These are phyloP conservation scores for Leucophenga varia DNA, from an alignment of 1,140 invertebrate species.

Conservation along the genomic window DNA sequence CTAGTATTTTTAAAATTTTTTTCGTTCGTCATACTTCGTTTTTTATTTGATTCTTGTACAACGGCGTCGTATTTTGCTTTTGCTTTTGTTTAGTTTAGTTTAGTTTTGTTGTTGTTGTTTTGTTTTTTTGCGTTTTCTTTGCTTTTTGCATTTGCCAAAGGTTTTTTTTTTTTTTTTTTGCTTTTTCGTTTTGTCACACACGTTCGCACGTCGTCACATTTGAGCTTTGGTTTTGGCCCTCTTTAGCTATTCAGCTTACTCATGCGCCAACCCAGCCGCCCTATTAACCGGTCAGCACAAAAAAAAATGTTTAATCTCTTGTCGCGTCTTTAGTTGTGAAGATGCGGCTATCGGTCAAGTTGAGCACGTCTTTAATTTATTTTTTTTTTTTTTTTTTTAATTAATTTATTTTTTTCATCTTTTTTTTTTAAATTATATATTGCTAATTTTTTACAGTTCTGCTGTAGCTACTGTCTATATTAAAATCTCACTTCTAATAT, in stretches of 20 bases:
- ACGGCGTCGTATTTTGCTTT: no score
- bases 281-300: background rate
- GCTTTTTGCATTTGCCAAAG: constrained; percentile 15
- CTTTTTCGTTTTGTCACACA: background rate
- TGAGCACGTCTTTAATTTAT: constrained; percentile 21
- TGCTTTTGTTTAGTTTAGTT: no score
- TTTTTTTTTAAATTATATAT: no score
- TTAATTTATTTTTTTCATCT: no score
- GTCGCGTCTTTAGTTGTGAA: constrained; percentile 31
- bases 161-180: background rate
- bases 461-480: no score
- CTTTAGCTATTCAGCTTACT: constrained; percentile 11
- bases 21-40: no score
- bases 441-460: no score
- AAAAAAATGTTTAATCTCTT: background rate
- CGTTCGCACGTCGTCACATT: background rate
- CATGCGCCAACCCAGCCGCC: background rate
- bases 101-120: no score
- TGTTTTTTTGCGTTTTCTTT: constrained; percentile 11
- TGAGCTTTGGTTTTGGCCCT: constrained; percentile 10
- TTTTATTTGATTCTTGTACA: no score
- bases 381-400: constrained; percentile 8
- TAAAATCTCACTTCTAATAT: no score
- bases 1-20: no score
- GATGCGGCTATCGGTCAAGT: constrained; percentile 36